Base-by-base conservation (phyloP, 2,113 vertebrate genomes). In the Burhinus oedicnemus region DNA sequence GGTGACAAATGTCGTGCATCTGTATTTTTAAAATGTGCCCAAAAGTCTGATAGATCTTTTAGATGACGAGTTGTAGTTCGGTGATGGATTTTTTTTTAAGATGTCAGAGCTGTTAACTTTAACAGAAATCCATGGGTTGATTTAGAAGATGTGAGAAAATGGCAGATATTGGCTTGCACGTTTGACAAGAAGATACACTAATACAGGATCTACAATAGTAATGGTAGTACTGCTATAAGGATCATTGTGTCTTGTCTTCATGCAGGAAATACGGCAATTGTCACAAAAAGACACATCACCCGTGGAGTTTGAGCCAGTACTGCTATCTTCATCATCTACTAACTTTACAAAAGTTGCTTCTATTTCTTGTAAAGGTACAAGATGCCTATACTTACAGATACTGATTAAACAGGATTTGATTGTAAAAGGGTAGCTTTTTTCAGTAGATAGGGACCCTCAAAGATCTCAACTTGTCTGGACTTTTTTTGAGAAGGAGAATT, bases 271-370 rank as follows among this genome's bases (percentile, higher is more conserved):
- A 58, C 98, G 90, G 88, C 97, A 99, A 92, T 96, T 99, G 78
- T 98, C 98, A 57, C 98, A 98, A 88, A 97, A 98, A 86, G 98
- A 98, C 78, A 97, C 49, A 22, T 95, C 98, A 77, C 95, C 91
- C 88, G 95, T 99, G 90, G 97, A 98, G 42, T 98, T 99, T 85
- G 98, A 99, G 88, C 98, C 98, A 80, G 92, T 99, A 66, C 96
- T 98, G 32, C 97, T 99, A 3, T 98, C 98, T 94, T 98, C 98
- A 47, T 98, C 99, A 62, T 95, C 98, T 52, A 98, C 98, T 65
- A 99, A 99, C 98, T 99, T 99, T 82, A 99, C 98, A 72, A 98
- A 99, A 96, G 98, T 99, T 77, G 99, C 99, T 76, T 98, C 98
- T 49, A 93, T 99, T 89, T 96, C 98, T 94, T 99, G 99, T 98